Evolutionary conservation across 2,797 vertebrate species (phyloP).

Genomic region (Chrosomus eos): DNA sequence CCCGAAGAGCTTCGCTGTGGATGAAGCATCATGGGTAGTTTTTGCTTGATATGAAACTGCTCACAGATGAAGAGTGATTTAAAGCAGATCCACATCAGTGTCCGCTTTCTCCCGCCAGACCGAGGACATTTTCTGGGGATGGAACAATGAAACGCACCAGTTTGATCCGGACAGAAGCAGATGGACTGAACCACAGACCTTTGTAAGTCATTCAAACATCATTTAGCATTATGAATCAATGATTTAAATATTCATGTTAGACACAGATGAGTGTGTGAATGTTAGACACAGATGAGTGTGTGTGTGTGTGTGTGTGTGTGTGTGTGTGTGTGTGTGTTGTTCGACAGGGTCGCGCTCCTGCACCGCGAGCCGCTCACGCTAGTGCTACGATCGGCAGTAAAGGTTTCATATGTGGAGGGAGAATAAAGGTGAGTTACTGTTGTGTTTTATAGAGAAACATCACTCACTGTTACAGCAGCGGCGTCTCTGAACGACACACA

Average conservation of each 20-base stretch:
- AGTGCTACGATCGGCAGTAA: constrained; percentile 84
- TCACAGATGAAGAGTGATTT: background rate
- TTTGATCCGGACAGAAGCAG: constrained; percentile 85
- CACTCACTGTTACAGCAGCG: no score
- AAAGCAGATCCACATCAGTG: background rate
- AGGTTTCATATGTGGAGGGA: constrained; percentile 92
- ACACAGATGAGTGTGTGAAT: no score
- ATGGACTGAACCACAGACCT: constrained; percentile 86
- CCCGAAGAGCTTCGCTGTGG: constrained; percentile 85
- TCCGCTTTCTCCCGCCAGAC: constrained; percentile 73
- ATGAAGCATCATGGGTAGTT: constrained; percentile 92
- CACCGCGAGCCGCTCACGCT: constrained; percentile 89
- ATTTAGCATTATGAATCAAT: background rate
- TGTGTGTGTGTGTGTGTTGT: no score
- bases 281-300: no score
- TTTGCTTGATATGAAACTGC: background rate
- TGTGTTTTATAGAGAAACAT: background rate
- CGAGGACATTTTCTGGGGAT: constrained; percentile 91
- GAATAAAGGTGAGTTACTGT: constrained; percentile 85
- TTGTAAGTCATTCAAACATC: constrained; percentile 72
- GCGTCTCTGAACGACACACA: no score
- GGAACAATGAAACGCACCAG: constrained; percentile 93
- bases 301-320: no score
- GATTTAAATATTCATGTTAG: background rate
- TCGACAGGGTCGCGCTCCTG: constrained; percentile 84